These are phyloP conservation scores for Actinemys pallida DNA, from an alignment of 2,113 vertebrate genomes.

Conservation along the genomic window DNA sequence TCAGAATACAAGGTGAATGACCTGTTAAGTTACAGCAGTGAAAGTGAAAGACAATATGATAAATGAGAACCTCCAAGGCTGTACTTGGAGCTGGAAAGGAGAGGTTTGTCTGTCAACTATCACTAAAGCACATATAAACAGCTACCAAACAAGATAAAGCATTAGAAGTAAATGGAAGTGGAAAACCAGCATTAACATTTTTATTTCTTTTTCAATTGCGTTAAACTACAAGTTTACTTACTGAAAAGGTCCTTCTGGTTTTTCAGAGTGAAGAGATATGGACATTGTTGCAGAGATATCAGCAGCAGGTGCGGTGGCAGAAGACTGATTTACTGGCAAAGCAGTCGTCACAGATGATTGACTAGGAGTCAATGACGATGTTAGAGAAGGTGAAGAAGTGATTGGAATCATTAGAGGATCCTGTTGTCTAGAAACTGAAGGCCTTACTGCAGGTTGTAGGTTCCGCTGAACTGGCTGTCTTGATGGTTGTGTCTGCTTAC, in stretches of 20 bases:
- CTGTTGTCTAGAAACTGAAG: conserved; percentile 84
- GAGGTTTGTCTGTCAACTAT: neutral
- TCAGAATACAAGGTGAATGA: neutral
- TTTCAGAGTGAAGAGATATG: conserved; percentile 82
- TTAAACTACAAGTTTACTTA: conserved; percentile 66
- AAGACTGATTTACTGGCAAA: conserved; percentile 66
- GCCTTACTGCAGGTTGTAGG: conserved; percentile 77
- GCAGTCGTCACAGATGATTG: conserved; percentile 63
- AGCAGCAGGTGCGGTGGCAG: conserved; percentile 66
- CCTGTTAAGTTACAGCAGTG: neutral
- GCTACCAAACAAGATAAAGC: neutral
- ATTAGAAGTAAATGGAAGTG: neutral
- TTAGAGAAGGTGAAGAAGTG: conserved; percentile 72
- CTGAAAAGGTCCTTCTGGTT: conserved; percentile 82
- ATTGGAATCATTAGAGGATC: conserved; percentile 86
- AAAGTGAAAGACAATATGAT: neutral
- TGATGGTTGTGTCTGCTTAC: conserved; percentile 79
- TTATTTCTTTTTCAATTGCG: neutral
- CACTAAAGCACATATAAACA: accelerated
- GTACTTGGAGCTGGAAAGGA: neutral
- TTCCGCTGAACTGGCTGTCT: conserved; percentile 75
- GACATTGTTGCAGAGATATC: conserved; percentile 77
- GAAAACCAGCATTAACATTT: neutral
- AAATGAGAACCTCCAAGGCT: neutral
- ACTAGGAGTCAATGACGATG: conserved; percentile 61